Evolutionary conservation across 2,113 vertebrate genomes (phyloP), one percentile per base, ranked within the genome.

Genomic region (Anguilla rostrata): DNA sequence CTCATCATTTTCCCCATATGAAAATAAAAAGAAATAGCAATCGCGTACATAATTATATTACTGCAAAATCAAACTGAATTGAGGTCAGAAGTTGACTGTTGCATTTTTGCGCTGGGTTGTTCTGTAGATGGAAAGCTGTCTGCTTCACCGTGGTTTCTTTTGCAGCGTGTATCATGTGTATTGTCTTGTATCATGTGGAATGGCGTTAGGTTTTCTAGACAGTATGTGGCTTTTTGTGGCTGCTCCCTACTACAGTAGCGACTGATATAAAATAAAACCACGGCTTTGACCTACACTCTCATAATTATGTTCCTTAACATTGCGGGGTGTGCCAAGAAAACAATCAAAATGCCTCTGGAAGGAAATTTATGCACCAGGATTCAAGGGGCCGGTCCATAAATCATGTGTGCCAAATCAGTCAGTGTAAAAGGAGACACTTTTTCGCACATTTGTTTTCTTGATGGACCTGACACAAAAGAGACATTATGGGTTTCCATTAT

Each of bases 341-440:
- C 43, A 82, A 82, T 81, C 41, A 81, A 82, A 81, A 46, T 82
- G 87, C 39, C 46, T 81, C 43, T 15, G 39, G 66, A 84, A 84
- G 53, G 83, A 81, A 87, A 82, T 81, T 81, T 14, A 71, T 80
- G 71, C 78, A 29, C 39, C 79, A 49, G 8, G 29, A 84, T 63
- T 85, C 83, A 85, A 87, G 87, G 34, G 53, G 60, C 60, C 87
- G 43, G 41, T 79, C 78, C 8, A 56, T 87, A 82, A 75, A 82
- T 84, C 87, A 87, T 56, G 49, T 46, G 34, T 41, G 60, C 78
- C 78, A 85, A 63, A 85, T 85, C 80, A 46, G 18, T 82, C 60
- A 39, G 41, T 26, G 83, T 81, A 81, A 41, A 46, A 78, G 56
- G 11, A 49, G 56, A 26, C 34, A 34, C 83, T 66, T n/a, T 40